Evolutionary conservation across 2,888 invertebrate species (phyloP).

Genomic region (Diloba caeruleocephala): DNA sequence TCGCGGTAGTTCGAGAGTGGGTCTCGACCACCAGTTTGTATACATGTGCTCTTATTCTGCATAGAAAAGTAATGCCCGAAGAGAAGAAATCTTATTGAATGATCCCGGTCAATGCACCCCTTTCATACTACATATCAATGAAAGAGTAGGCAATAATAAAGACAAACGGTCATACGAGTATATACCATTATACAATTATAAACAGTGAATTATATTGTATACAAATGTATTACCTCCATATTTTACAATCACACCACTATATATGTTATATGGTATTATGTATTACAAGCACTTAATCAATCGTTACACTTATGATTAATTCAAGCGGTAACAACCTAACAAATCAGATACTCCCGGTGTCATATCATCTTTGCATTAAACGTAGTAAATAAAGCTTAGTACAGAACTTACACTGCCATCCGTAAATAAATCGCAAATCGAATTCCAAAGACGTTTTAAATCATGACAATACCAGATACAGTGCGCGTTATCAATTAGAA

Average conservation of each 20-base stretch:
- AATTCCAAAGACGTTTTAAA: conserved; percentile 78
- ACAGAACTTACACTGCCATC: conserved; percentile 58
- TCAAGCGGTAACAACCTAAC: conserved; percentile 31
- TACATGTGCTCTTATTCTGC: too few species aligned
- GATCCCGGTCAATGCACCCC: too few species aligned
- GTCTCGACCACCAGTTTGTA: too few species aligned
- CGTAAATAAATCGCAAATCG: conserved; percentile 73
- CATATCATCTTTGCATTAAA: conserved; percentile 42
- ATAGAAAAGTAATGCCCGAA: too few species aligned
- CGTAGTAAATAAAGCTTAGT: conserved; percentile 57
- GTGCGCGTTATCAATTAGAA: conserved; percentile 82
- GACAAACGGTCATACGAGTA: conserved; percentile 32
- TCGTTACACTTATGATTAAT: conserved; percentile 41
- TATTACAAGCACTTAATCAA: conserved; percentile 39
- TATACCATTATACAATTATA: conserved; percentile 47
- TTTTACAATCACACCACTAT: conserved; percentile 19
- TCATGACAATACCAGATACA: conserved; percentile 83
- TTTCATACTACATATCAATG: too few species aligned
- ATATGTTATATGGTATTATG: conserved; percentile 34
- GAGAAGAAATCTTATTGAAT: too few species aligned
- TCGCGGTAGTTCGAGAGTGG: too few species aligned
- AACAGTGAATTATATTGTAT: conserved; percentile 37
- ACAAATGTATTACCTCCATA: conserved; percentile 27
- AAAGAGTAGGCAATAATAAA: conserved; percentile 31
- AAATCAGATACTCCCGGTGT: conserved; percentile 35